Evolutionary conservation across 1,140 invertebrate genomes (phyloP), one percentile per base, ranked within the genome.

Genomic region (Tenebrio molitor): DNA sequence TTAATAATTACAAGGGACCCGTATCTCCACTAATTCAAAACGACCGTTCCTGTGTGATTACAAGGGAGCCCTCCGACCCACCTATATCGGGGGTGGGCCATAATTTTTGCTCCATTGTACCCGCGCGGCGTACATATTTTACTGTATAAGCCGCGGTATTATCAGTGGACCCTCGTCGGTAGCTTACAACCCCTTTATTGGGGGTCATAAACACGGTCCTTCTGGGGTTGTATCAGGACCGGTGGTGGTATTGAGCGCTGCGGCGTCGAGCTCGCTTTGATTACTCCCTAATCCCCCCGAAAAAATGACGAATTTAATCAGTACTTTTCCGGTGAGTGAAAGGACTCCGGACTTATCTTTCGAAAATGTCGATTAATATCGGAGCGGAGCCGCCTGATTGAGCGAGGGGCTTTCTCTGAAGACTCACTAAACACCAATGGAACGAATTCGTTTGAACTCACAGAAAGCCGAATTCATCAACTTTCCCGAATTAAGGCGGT

Each of bases 121-220:
- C 72, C 64, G 44, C 10, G 58, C 39, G 68, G 64, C 50, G 71
- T 68, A 66, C 72, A 74, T 76, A 74, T 76, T 76, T 76, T 71
- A 76, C 66, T 64, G 68, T 33, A 71, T 73, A 74, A 71, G 64
- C 75, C 66, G n/a, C 21, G 39, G 75, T 71, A 76, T 74, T 72
- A 74, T 74, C 75, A 76, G 65, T 65, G 75, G 72, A 74, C 72
- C 67, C 25, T 66, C 62, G 34, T 33, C 66, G 29, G 67, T 65
- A 65, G 17, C 74, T 39, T 17, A 19, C 72, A 74, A 76, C 72
- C 72, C 75, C 72, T 74, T 76, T 76, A 74, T 76, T 74, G 72
- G 72, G 71, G 69, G 69, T 64, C 72, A 71, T 74, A 74, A 76
- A 76, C 64, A 50, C 17, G 53, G 46, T 74, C 69, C 72, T 69